A percentile compares a stretch with the other conserved stretches of the same genome.
These are phyloP conservation scores for Spinibarbus caldwelli DNA, from an alignment of 2,797 vertebrate species.

Conservation along the genomic window DNA sequence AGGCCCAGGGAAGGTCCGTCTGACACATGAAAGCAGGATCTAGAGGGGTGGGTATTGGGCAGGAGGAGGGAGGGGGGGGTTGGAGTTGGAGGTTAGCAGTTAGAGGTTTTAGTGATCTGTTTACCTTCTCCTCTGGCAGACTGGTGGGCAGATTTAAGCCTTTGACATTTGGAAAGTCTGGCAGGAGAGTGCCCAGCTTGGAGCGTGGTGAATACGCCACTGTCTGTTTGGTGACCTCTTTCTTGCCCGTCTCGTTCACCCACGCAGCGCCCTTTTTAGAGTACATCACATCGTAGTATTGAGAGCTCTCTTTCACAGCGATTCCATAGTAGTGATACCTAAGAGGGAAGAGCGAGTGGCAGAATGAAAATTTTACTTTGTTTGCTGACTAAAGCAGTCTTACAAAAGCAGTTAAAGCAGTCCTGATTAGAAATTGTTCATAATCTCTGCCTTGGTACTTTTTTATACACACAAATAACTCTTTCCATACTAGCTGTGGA, in stretches of 20 bases:
- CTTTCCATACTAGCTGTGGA: neutral
- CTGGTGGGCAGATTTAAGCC: constrained; percentile 98
- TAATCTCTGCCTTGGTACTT: neutral
- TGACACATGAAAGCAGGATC: constrained; percentile 74
- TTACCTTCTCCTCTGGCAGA: constrained; percentile 99
- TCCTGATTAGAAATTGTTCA: neutral
- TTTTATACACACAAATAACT: neutral
- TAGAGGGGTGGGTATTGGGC: constrained; percentile 69
- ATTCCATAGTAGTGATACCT: constrained; percentile 99
- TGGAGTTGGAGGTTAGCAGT: constrained; percentile 59
- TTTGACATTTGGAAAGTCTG: constrained; percentile 99
- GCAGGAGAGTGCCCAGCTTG: constrained; percentile 98
- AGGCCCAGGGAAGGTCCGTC: constrained; percentile 72
- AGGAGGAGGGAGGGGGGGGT: constrained; percentile 50
- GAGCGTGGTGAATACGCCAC: constrained; percentile 99
- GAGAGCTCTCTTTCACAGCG: constrained; percentile 97
- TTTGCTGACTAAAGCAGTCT: neutral
- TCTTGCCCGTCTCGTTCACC: constrained; percentile 99
- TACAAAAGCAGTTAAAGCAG: neutral
- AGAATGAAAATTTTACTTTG: neutral
- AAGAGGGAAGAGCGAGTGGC: constrained; percentile 37
- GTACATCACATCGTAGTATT: constrained; percentile 99
- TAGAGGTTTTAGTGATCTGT: constrained; percentile 78
- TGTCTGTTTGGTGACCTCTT: constrained; percentile 99
- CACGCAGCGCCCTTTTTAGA: constrained; percentile 99